Evolutionary conservation across 2,797 vertebrate species (phyloP), one percentile per base, ranked within the genome.

Genomic region (Melanotaenia pygmaea): DNA sequence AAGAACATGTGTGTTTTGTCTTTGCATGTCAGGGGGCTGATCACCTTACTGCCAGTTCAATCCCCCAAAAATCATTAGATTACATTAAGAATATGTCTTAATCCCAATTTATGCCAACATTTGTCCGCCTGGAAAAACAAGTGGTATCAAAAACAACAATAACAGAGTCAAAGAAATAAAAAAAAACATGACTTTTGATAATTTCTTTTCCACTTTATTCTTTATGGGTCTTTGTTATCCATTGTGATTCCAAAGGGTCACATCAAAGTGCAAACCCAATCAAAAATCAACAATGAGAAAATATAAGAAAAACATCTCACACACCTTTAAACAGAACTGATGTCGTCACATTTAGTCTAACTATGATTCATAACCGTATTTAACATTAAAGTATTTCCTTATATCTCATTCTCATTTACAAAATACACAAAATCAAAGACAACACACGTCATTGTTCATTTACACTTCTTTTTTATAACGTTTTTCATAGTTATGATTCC

Each of bases 401-500:
- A 83, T 86, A 86, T 87, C 91, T 82, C 83, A 89, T 93, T 92
- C 82, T 93, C 89, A 91, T 88, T 90, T 95, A 92, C 92, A 94
- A 95, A 94, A 93, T 90, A 93, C 92, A 94, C 90, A 93, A 91
- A 95, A 91, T 91, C 89, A 91, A 91, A 92, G 92, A 94, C 94
- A 93, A 93, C 92, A 93, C 88, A 94, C 89, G 93, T 72, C 86
- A 92, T 85, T 92, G 79, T 91, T 88, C 86, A 93, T 93, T 93
- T 93, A 93, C 91, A 92, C 92, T 86, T 86, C 76, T 81, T 88
- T 92, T 83, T 88, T 73, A 37, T 28, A 83, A 72, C 60, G 88
- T 87, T 94, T 94, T 85, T 75, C 64, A 79, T 91, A 85, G 91
- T 92, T 85, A 92, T 96, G 95, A 82, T 90, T 94, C 79, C 93